Base-by-base conservation (phyloP, 2,888 invertebrate genomes). In the Dichetophora obliterata region DNA sequence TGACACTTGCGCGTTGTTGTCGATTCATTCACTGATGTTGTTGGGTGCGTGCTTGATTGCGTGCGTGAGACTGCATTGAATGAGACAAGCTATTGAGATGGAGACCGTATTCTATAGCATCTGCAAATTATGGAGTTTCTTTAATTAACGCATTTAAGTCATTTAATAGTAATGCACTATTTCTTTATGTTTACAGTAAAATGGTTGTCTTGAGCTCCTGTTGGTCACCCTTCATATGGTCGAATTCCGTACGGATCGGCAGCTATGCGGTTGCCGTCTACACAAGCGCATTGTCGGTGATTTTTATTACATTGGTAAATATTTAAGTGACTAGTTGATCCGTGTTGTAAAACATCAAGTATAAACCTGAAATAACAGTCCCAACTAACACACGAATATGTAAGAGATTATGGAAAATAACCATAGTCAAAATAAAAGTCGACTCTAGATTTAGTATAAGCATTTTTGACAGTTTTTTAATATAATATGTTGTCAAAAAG, bases 221-320 rank as follows among this genome's bases (percentile, higher is more conserved):
- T 87, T 96, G 96, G 96, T 95, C 96, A 6, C 96, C 96, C 77
- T 95, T 94, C 84, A 94, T 96, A 84, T 96, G 96, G 95, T 93
- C 94, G 59, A 93, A 94, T 77, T 92, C 92, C 84, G 91, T 96
- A 5, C 94, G 93, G 87, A 91, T 92, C 43, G 96, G 95, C 11
- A 94, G 94, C 85, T 92, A 92, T 85, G 94, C 94, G 0, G 94
- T 96, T 77, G 95, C 95, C 0, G 92, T 92, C 31, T 97, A 97
- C 84, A 94, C 96, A 0, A 91, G 92, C 43, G 93, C 95, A 1
- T 90, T 94, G 84, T 93, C 95, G 80, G 83, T 95, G 37, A 91
- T 96, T 16, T 86, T 95, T 0, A 95, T 96, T 81, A 95, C 94
- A 5, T 88, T 92, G 81, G 87, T 87, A 82, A 79, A 75, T 59